Evolutionary conservation across 1,140 invertebrate species (phyloP).

Genomic region (Brachionus rubens): DNA sequence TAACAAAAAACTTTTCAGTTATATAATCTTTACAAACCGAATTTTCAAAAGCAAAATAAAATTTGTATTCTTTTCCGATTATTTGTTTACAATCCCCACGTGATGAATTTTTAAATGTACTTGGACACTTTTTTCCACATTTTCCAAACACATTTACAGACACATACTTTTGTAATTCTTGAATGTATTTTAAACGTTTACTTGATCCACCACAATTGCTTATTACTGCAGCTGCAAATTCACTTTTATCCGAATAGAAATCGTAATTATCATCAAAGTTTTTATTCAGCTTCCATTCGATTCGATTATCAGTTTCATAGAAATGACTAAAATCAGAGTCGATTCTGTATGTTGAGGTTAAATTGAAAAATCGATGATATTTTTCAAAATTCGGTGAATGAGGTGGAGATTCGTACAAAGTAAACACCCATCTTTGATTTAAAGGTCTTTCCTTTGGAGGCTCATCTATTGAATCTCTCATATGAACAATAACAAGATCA

Average conservation of each 20-base stretch:
- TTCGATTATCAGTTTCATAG: not conserved
- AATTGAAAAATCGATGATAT: not conserved
- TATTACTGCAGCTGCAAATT: constrained; percentile 1
- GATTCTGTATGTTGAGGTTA: not conserved
- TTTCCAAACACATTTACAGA: constrained; percentile 14
- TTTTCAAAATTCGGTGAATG: not conserved
- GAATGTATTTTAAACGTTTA: constrained; percentile 33
- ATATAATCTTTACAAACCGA: constrained; percentile 47
- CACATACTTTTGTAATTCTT: constrained; percentile 21
- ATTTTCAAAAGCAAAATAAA: constrained; percentile 49
- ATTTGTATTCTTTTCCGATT: constrained; percentile 35
- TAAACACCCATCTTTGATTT: constrained; percentile 41
- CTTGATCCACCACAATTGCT: constrained; percentile 17
- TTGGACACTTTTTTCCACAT: constrained; percentile 35
- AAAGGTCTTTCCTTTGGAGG: not conserved
- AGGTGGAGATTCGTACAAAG: constrained; percentile 4
- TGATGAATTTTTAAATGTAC: not conserved
- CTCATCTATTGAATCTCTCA: not conserved
- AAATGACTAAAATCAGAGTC: constrained; percentile 18
- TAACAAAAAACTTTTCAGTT: constrained; percentile 48
- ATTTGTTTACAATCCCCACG: constrained; percentile 6
- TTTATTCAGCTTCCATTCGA: not conserved
- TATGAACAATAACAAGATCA: constrained; percentile 33
- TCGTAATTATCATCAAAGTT: not conserved
- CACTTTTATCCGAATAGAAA: not conserved